Evolutionary conservation across 2,797 vertebrate species (phyloP).

Genomic region (Huso huso): DNA sequence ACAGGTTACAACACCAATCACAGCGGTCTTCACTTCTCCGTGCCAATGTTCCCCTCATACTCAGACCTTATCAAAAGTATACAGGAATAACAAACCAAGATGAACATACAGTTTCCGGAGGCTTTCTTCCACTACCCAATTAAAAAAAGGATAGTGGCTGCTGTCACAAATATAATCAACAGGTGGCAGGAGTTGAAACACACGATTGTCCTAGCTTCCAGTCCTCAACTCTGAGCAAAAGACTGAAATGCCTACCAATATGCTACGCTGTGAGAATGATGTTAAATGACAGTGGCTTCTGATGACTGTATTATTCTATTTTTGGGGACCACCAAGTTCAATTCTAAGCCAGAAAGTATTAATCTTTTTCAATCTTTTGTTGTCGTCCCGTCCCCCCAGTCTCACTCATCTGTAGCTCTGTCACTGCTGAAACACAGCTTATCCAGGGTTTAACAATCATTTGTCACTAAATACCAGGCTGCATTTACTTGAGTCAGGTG

Average conservation of each 20-base stretch:
- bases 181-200: too few species aligned
- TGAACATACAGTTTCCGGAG: too few species aligned
- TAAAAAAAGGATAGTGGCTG: slow-evolving; percentile 13
- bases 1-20: too few species aligned
- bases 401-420: slow-evolving; percentile 36
- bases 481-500: slow-evolving; percentile 23
- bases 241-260: not conserved
- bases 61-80: too few species aligned
- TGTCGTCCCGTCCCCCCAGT: slow-evolving; percentile 24
- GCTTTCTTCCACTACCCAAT: not conserved
- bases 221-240: too few species aligned
- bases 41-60: too few species aligned
- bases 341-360: not conserved
- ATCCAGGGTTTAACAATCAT: slow-evolving; percentile 55
- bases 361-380: slow-evolving; percentile 12
- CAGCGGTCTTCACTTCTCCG: too few species aligned
- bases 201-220: too few species aligned
- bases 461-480: slow-evolving; percentile 51
- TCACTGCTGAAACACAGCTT: slow-evolving; percentile 48
- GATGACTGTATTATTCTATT: not conserved
- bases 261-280: not conserved
- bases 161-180: slow-evolving; percentile 4
- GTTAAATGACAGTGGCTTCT: not conserved
- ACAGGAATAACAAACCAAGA: too few species aligned
- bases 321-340: not conserved